Base-by-base conservation (phyloP, 2,888 invertebrate species). In the Torymus tubicola region DNA sequence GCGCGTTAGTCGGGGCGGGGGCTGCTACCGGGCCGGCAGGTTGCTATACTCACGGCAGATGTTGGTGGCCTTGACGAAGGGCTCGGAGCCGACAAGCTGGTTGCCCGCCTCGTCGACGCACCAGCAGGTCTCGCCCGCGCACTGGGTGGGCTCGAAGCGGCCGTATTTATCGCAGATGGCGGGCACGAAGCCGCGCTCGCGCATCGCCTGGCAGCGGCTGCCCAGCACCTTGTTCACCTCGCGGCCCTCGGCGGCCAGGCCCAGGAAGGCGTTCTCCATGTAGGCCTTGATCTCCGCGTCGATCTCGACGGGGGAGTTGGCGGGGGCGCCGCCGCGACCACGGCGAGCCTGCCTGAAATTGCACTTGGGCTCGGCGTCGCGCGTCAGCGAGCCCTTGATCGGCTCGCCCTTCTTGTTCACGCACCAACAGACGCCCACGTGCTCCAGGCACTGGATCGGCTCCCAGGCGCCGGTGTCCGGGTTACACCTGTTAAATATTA, bases 61-160 rank as follows among this genome's bases (percentile, higher is more conserved):
- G 67, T 91, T 92, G 68, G 93, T 92, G 53, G 94, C 94, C 87
- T 91, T 92, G 16, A 91, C 88, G 86, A 95, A 95, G 11, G 94
- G 93, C 81, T 93, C 93, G 0, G 94, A 93, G 14, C 93, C 92
- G 13, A 93, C 92, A 24, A 95, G 87, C 86, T 95, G 95, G 87
- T 95, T 95, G 50, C 95, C 95, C 0, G 96, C 96, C 80, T 96
- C 96, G 89, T 97, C 96, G 2, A 96, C 96, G 89, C 97, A 97
- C 96, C 96, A 96, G 89, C 96, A 96, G 50, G 93, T 93, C 72
- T 92, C 91, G 12, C 92, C 93, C 24, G 94, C 93, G 87, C 96
- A 96, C 87, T 96, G 96, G 0, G 94, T 94, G 0, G 96, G 94
- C 1, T 94, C 91, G 90, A 96, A 96, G 84, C 94, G 93, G 0